A percentile compares a stretch with the other conserved stretches of the same genome.
Conservation (phyloP, 2,797 vertebrate species). For the Emys orbicularis region DNA sequence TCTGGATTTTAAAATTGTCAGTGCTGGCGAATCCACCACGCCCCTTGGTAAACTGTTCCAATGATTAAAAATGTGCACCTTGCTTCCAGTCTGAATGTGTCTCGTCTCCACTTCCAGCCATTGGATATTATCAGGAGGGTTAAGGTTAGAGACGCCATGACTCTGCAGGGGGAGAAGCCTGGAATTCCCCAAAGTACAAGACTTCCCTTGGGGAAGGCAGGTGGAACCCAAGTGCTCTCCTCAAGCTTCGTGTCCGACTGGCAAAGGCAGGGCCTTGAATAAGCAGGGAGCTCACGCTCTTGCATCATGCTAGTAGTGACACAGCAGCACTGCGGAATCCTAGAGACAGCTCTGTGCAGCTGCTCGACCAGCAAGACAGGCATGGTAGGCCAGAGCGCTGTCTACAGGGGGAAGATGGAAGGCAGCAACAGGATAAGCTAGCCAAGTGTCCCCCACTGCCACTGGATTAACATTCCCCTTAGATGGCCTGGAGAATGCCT, state of each 20-base stretch:
- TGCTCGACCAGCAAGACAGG: too few relatives aligned
- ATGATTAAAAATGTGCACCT: not conserved
- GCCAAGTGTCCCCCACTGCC: not conserved
- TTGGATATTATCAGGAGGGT: too few relatives aligned
- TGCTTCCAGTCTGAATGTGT: not conserved
- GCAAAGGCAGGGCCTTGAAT: not conserved
- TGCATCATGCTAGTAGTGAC: not conserved
- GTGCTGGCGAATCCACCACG: not conserved
- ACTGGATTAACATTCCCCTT: not conserved
- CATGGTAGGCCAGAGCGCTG: not conserved
- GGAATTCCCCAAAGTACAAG: not conserved
- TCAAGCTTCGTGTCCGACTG: not conserved
- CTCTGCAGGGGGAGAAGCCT: not conserved
- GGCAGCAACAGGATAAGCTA: not conserved
- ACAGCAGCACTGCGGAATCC: not conserved
- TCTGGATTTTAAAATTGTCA: not conserved
- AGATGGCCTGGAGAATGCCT: not conserved
- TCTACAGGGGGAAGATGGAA: too few relatives aligned
- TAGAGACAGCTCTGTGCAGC: not conserved
- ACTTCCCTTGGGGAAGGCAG: not conserved
- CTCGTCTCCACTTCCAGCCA: not conserved
- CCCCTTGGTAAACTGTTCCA: not conserved
- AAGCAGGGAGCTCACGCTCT: not conserved
- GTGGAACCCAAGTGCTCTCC: not conserved
- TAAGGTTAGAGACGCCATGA: not conserved